Base-by-base conservation (phyloP, 2,797 vertebrate genomes). In the Enteromius paludinosus region DNA sequence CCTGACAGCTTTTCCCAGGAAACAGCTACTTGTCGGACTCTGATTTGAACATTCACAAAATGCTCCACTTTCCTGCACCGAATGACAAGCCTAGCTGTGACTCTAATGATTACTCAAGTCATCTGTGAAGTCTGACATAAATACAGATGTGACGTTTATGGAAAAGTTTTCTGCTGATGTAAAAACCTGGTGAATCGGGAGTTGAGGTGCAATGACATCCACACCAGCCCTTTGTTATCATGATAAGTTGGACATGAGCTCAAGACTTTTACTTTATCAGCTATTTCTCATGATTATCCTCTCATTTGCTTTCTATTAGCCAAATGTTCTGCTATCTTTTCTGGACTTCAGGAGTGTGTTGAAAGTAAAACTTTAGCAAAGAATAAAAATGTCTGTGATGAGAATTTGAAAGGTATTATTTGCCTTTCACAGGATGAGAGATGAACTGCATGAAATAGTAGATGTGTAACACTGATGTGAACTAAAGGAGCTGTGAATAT, bases 41-140 rank as follows among this genome's bases (percentile, higher is more conserved):
- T 62, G 54, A 72, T 47, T 72, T 70, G 18, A 47, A 35, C 68
- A 25, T 71, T 64, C 56, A 72, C 69, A 47, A 73, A 73, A 64
- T 0, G 43, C 69, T 74, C n/a, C 14, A 64, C 45, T 64, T 81
- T 41, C 1, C 33, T 17, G 14, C 9, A 15, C 9, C 8, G 38
- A 65, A 65, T 65, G 59, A 35, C 75, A 35, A 14, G 14, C 41
- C 23, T 61, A 10, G 9, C 10, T 0, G 56, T 5, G 8, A n/a
- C 18, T 64, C 12, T 62, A 73, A 81, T 49, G 20, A 52, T 73
- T 73, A 7, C 20, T 72, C 17, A 30, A 71, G 14, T 38, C 30
- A 64, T 23, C 41, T 45, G 15, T 62, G 41, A 18, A 28, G 23
- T 65, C 18, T 28, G 11, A 2, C 2, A 73, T 49, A 25, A 38